A percentile compares a stretch with the other conserved stretches of the same genome.
These are phyloP conservation scores for Oryzaephilus surinamensis DNA, from an alignment of 1,140 invertebrate species.

Conservation along the genomic window DNA sequence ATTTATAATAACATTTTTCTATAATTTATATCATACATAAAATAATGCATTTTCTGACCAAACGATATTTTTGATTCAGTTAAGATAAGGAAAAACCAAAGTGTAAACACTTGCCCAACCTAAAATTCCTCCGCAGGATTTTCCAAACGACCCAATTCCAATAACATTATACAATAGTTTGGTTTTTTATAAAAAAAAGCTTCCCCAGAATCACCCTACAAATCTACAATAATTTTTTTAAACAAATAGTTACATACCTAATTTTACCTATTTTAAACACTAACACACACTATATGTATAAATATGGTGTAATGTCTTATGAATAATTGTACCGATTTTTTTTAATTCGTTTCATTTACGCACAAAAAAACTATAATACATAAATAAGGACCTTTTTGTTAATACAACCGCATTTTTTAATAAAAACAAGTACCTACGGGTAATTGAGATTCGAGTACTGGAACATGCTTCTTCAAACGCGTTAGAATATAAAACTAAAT, in stretches of 20 bases:
- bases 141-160: slow-evolving; percentile 51
- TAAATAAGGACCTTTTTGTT: too few species aligned
- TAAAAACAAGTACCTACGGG: too few species aligned
- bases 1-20: too few species aligned
- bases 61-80: slow-evolving; percentile 52
- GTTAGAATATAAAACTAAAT: too few species aligned
- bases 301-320: neutral
- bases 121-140: slow-evolving; percentile 40
- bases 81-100: slow-evolving; percentile 47
- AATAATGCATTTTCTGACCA: slow-evolving; percentile 35
- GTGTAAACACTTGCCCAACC: slow-evolving; percentile 52
- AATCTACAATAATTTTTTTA: neutral
- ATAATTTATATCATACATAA: too few species aligned
- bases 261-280: neutral
- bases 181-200: slow-evolving; percentile 26
- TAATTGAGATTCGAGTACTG: too few species aligned
- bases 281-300: neutral
- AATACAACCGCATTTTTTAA: too few species aligned
- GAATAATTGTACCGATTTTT: too few species aligned
- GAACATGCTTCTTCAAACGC: too few species aligned
- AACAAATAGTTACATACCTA: neutral
- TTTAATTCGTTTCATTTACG: too few species aligned
- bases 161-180: slow-evolving; percentile 27
- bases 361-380: too few species aligned
- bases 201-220: slow-evolving; percentile 19